Base-by-base conservation (phyloP, 2,888 invertebrate genomes). In the Octonoba sinensis region DNA sequence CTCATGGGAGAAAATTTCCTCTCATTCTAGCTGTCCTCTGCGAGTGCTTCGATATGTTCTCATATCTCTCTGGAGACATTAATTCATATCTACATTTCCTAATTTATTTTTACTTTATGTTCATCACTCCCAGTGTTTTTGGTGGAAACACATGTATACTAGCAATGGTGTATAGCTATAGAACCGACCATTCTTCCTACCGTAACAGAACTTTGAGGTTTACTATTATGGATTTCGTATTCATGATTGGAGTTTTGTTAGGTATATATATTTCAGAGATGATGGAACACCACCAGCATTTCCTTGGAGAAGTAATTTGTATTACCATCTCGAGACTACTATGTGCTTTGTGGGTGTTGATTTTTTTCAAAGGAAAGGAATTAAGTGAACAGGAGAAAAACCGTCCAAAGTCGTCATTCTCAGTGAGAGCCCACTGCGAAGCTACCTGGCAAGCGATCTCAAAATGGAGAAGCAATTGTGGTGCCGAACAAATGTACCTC, bases 401-500 rank as follows among this genome's bases (percentile, higher is more conserved):
- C 22, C 18, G n/a, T 11, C 2, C 20, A 15, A 24, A 49, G n/a
- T 24, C 49, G 16, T 49, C 49, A 4, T 16, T 22, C 1, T 36
- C 36, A 11, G 36, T 36, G 36, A 36, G 36, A 36, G 15, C 4
- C 1, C 47, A 65, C 47, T 11, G 6, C 11, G 49, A 49, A 15
- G 22, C 47, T 16, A 24, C 15, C 22, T 65, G 16, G 13, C 22
- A 20, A 20, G 4, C 49, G 8, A 16, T 65, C 8, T 12, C 22
- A 49, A 47, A 15, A 47, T 22, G 49, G 49, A 65, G 65, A 65
- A 15, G 8, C n/a, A 65, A 49, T 13, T 65, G 65, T 24, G 24
- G 49, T 3, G 49, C n/a, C 0, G 49, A 24, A n/a, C 65, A 65
- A n/a, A 13, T 65, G 16, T 8, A 15, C 1, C 49, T 65, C 1